Base-by-base conservation (phyloP, 2,888 invertebrate species). In the Andrena haemorrhoa region DNA sequence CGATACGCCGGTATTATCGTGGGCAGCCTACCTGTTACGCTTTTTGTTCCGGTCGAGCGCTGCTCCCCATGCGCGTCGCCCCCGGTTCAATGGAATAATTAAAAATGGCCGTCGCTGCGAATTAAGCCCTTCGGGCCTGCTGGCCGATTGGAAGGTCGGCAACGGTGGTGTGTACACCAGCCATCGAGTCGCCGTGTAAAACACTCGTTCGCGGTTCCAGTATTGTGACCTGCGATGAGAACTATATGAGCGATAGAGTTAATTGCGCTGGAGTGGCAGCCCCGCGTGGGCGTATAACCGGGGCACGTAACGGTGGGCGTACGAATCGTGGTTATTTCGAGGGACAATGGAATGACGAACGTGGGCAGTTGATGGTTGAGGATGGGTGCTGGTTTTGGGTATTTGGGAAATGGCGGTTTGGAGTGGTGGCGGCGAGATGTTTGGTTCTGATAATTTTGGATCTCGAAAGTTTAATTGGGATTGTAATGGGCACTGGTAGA, bases 21-120 rank as follows among this genome's bases (percentile, higher is more conserved):
- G 16, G 20, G 33, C 73, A 71, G 71, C 70, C 83, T 81, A 83
- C 83, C 83, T 81, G 83, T 77, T 83, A 83, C 83, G 65, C 73
- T 12, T 61, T 58, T 58, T 51, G 64, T 69, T 64, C 47, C 64
- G 10, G 0, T 26, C 29, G 56, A 33, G 23, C 58, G 8, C 20
- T 33, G 16, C 29, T 23, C 53, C 23, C 61, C 33, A 26, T 29
- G 41, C n/a, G 8, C n/a, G 7, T 4, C 12, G 41, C 41, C 41
- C 56, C 56, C 20, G 10, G 23, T 23, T n/a, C 51, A 16, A 7
- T 35, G 65, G 47, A 58, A 23, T 78, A 78, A 78, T 78, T 80
- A 78, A 80, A 78, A 80, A 80, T 77, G 35, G 53, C 41, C 49
- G 20, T 63, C 35, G 63, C 51, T 70, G 63, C 47, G 31, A 63